Conservation (phyloP, 1,140 invertebrate species). For the Drosophila takahashii region DNA sequence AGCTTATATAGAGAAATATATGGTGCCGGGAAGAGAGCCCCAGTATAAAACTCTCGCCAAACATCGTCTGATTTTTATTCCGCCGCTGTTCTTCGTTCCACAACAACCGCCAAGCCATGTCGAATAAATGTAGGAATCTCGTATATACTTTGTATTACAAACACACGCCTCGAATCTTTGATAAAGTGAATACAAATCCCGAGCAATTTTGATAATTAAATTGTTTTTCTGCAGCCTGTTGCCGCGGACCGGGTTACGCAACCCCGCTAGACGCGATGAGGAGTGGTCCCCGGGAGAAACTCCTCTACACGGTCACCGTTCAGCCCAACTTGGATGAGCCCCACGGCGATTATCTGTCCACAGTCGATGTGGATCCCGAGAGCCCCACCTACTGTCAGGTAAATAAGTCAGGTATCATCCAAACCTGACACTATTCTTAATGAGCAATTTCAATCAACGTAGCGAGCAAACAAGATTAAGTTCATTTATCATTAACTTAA, state of each 20-base stretch:
- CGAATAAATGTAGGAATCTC: conserved; percentile 45
- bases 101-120: conserved; percentile 50
- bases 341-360: conserved; percentile 94
- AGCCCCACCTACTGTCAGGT: conserved; percentile 95
- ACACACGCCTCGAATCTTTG: conserved; percentile 5
- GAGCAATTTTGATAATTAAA: conserved; percentile 20
- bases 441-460: not conserved
- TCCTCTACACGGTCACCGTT: conserved; percentile 95
- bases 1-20: not conserved
- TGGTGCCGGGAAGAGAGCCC: conserved; percentile 4
- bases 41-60: conserved; percentile 32
- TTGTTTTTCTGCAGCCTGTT: conserved; percentile 60
- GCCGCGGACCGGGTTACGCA: conserved; percentile 90
- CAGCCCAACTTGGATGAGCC: conserved; percentile 88
- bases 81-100: conserved; percentile 30
- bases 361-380: conserved; percentile 95
- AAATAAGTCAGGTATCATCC: conserved; percentile 32
- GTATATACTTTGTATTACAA: conserved; percentile 8
- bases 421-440: conserved; percentile 5
- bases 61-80: conserved; percentile 31
- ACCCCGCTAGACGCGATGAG: conserved; percentile 93
- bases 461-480: not conserved
- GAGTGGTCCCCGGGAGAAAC: conserved; percentile 91
- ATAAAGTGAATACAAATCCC: conserved; percentile 8
- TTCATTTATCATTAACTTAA: not conserved